phyloP scores from a whole-genome alignment of 2,797 vertebrate species.

The Enteromius thamalakanensis region DNA sequence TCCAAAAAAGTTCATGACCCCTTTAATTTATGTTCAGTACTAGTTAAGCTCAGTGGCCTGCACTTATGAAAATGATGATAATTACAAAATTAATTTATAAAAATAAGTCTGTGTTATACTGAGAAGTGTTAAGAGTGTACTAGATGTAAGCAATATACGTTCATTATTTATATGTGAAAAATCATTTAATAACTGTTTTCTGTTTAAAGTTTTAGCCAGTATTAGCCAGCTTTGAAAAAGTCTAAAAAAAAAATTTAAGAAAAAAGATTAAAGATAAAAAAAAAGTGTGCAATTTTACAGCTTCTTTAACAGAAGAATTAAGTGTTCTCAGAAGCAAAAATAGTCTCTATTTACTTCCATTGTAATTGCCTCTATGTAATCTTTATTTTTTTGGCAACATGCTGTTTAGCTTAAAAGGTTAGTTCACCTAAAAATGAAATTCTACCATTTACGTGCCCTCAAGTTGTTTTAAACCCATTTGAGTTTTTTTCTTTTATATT shows the following conservation, averaged over 20 bases:
- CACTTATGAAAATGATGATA: background rate
- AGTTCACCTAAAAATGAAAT: background rate
- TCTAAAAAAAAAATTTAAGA: too few species aligned
- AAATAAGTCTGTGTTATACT: background rate
- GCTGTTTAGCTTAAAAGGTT: background rate
- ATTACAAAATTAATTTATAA: background rate
- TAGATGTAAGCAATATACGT: background rate
- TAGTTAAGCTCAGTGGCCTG: background rate
- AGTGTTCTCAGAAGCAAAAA: background rate
- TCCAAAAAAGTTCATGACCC: background rate
- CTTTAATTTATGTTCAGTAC: background rate
- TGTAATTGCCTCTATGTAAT: background rate
- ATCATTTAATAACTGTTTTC: background rate
- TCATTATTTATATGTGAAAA: background rate
- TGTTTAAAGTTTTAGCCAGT: background rate
- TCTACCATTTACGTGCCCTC: background rate
- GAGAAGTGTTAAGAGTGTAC: background rate
- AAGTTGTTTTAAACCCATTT: background rate
- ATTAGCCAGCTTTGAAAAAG: background rate
- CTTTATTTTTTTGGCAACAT: background rate
- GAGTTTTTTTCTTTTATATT: background rate
- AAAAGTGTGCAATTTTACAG: background rate
- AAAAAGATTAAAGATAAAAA: too few species aligned
- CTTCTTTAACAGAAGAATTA: background rate
- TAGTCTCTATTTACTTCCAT: background rate